Evolutionary conservation across 1,140 invertebrate species (phyloP).

Genomic region (Diabrotica virgifera): DNA sequence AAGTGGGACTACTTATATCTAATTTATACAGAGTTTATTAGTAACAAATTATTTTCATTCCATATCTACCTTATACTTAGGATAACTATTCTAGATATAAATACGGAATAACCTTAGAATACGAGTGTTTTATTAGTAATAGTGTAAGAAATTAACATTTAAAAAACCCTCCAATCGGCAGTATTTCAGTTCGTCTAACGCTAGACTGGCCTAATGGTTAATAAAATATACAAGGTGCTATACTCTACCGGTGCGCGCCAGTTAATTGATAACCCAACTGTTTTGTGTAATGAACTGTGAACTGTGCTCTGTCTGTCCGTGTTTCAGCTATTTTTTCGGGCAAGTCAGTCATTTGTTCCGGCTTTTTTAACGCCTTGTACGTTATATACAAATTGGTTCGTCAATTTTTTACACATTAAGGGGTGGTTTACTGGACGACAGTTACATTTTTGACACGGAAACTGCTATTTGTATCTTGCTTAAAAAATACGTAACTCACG

Average conservation of each 20-base stretch:
- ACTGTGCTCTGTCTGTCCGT: slow-evolving; percentile 8
- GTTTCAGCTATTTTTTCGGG: slow-evolving; percentile 6
- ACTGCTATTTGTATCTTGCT: too few species aligned
- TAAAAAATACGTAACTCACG: too few species aligned
- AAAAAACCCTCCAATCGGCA: too few species aligned
- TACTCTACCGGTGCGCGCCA: slow-evolving; percentile 11
- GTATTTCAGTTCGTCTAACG: too few species aligned
- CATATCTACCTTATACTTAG: too few species aligned
- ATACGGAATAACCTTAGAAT: too few species aligned
- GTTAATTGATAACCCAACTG: slow-evolving; percentile 32
- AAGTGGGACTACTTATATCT: too few species aligned
- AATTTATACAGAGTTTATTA: too few species aligned
- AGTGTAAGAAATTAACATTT: too few species aligned
- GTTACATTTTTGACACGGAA: background rate
- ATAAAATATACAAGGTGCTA: slow-evolving; percentile 23
- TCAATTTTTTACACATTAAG: background rate
- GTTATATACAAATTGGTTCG: slow-evolving; percentile 2
- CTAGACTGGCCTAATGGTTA: background rate
- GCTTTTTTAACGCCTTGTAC: slow-evolving; percentile 11
- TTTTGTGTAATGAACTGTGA: slow-evolving; percentile 26
- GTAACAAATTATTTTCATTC: too few species aligned
- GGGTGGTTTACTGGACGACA: background rate
- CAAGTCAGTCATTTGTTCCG: slow-evolving; percentile 20
- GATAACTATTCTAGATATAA: too few species aligned
- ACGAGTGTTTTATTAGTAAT: too few species aligned